Evolutionary conservation across 2,888 invertebrate genomes (phyloP).

Genomic region (Phalera bucephala): DNA sequence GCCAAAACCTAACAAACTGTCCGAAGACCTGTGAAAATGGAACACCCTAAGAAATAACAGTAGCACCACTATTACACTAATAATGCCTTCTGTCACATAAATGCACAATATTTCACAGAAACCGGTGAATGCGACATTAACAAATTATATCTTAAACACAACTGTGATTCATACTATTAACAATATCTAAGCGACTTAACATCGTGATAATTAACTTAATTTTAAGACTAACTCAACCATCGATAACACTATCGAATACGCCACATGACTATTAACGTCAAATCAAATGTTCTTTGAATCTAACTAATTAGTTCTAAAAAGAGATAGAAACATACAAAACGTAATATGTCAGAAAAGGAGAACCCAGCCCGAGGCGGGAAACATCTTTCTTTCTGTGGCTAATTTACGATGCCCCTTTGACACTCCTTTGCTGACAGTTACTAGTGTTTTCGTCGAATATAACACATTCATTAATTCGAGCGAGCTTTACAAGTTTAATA

Average conservation of each 20-base stretch:
- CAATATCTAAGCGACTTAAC: too few species aligned
- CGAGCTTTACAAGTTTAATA: constrained; percentile 49
- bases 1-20: too few species aligned
- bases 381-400: constrained; percentile 69
- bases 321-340: constrained; percentile 37
- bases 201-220: too few species aligned
- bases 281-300: constrained; percentile 55
- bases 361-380: constrained; percentile 55
- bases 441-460: constrained; percentile 61
- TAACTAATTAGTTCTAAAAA: constrained; percentile 60
- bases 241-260: not conserved
- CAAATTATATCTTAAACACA: too few species aligned
- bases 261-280: constrained; percentile 25
- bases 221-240: too few species aligned
- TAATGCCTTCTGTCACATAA: too few species aligned
- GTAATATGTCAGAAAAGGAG: constrained; percentile 37
- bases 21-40: too few species aligned
- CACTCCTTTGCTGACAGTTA: constrained; percentile 56
- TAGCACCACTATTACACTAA: too few species aligned
- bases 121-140: too few species aligned
- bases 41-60: too few species aligned
- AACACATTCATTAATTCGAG: constrained; percentile 67
- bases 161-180: too few species aligned
- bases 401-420: constrained; percentile 57
- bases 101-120: too few species aligned